Conservation (phyloP, 1,140 invertebrate genomes). For the Drosophila asahinai region DNA sequence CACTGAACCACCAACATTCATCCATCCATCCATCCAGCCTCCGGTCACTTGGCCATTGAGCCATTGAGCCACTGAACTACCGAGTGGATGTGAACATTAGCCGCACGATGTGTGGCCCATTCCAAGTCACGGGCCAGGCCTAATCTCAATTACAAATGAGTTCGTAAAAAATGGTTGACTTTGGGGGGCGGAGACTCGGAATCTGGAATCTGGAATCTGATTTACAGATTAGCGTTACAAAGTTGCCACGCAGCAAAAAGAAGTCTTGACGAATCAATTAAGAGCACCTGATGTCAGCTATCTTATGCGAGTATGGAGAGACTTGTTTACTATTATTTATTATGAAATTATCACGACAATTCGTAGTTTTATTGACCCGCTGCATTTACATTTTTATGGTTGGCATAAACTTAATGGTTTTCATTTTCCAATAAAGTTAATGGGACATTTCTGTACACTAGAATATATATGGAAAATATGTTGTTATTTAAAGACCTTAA, state of each 20-base stretch:
- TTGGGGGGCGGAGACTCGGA: slow-evolving; percentile 11
- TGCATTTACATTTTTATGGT: background rate
- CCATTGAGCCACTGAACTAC: background rate
- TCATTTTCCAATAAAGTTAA: background rate
- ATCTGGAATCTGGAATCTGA: background rate
- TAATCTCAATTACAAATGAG: slow-evolving; percentile 27
- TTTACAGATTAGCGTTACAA: slow-evolving; percentile 3
- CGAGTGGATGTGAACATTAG: slow-evolving; percentile 12
- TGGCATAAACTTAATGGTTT: background rate
- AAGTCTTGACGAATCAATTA: slow-evolving; percentile 1
- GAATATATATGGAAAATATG: no score
- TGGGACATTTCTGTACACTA: background rate
- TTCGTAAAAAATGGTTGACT: background rate
- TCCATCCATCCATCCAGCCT: background rate
- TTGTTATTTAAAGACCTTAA: no score
- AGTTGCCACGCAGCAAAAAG: background rate
- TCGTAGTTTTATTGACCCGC: background rate
- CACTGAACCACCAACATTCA: background rate
- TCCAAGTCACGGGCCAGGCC: slow-evolving; percentile 2
- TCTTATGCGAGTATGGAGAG: background rate
- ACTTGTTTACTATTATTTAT: background rate
- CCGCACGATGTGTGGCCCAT: slow-evolving; percentile 19
- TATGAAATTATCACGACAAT: background rate
- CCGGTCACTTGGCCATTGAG: background rate
- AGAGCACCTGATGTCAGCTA: background rate